Evolutionary conservation across 2,113 vertebrate species (phyloP).

Genomic region (Pachypanchax playfairii): DNA sequence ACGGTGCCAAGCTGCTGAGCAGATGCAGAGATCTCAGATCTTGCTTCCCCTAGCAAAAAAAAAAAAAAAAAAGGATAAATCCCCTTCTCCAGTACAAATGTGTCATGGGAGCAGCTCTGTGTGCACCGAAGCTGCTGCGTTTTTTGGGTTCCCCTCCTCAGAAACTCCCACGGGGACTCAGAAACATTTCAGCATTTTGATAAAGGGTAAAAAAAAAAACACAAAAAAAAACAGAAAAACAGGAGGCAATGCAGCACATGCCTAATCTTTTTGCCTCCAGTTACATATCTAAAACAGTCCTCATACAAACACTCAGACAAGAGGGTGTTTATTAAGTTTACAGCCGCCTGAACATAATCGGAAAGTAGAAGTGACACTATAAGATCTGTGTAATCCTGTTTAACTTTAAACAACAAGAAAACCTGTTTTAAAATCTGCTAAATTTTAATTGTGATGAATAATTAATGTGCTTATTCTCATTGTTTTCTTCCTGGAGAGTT

Average conservation of each 20-base stretch:
- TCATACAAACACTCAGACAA: slow-evolving; percentile 44
- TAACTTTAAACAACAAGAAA: too few species aligned
- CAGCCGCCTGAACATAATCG: slow-evolving; percentile 23
- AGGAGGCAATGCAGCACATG: slow-evolving; percentile 52
- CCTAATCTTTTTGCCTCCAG: slow-evolving; percentile 65
- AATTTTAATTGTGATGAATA: slow-evolving; percentile 17
- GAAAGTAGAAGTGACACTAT: slow-evolving; percentile 15
- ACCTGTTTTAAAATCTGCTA: background rate
- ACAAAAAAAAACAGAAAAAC: too few species aligned
- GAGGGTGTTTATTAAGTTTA: slow-evolving; percentile 49
- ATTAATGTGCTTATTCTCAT: slow-evolving; percentile 10
- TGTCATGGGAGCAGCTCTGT: slow-evolving; percentile 72
- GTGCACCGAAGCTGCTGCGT: slow-evolving; percentile 58
- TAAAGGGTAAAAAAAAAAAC: slow-evolving; percentile 53
- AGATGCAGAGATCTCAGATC: slow-evolving; percentile 75
- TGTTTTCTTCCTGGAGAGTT: slow-evolving; percentile 36
- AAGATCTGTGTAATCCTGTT: slow-evolving; percentile 7
- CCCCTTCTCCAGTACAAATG: slow-evolving; percentile 67
- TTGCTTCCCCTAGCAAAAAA: slow-evolving; percentile 40
- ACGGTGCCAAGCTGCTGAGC: slow-evolving; percentile 62
- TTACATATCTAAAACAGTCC: slow-evolving; percentile 61
- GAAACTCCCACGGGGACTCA: slow-evolving; percentile 65
- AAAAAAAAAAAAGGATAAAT: slow-evolving; percentile 67
- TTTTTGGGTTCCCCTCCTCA: slow-evolving; percentile 63
- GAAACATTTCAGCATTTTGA: slow-evolving; percentile 62